A percentile compares a stretch with the other conserved stretches of the same genome.
These are phyloP conservation scores for Scartelaos histophorus DNA, from an alignment of 2,113 vertebrate genomes.

Conservation along the genomic window DNA sequence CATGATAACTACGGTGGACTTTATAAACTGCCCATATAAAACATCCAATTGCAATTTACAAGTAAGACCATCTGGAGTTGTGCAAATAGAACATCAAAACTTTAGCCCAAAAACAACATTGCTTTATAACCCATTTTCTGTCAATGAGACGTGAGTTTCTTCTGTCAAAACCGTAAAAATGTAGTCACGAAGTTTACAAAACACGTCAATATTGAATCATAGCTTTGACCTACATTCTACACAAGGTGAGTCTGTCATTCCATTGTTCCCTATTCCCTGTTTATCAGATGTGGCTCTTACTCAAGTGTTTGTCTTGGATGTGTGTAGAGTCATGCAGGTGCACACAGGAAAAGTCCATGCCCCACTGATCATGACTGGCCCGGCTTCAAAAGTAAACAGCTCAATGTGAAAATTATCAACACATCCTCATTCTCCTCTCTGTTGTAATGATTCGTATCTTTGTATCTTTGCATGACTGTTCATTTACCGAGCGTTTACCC, in stretches of 20 bases:
- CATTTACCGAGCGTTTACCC: conserved; percentile 51
- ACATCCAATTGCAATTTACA: no score
- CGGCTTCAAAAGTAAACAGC: conserved; percentile 17
- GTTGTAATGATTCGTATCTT: conserved; percentile 36
- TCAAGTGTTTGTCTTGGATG: conserved; percentile 19
- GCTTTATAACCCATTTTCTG: background rate
- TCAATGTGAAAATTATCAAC: conserved; percentile 17
- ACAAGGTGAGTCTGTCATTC: conserved; percentile 21
- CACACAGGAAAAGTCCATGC: background rate
- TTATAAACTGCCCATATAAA: no score
- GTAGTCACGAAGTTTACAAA: conserved; percentile 1
- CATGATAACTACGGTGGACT: background rate
- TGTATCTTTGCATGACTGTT: conserved; percentile 46
- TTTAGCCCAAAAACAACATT: background rate
- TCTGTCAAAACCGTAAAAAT: background rate
- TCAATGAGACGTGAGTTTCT: background rate
- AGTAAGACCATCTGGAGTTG: background rate
- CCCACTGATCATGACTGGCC: background rate
- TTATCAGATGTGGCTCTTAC: conserved; percentile 13
- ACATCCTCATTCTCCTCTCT: conserved; percentile 49
- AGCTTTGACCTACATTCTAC: conserved; percentile 20
- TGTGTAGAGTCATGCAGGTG: conserved; percentile 1
- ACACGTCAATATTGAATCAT: conserved; percentile 19
- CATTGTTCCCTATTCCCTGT: conserved; percentile 42
- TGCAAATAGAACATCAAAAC: background rate